Percentiles rank a stretch among this genome's conserved stretches.
Conservation (phyloP, 2,888 invertebrate genomes). For the Cloeon dipterum region DNA sequence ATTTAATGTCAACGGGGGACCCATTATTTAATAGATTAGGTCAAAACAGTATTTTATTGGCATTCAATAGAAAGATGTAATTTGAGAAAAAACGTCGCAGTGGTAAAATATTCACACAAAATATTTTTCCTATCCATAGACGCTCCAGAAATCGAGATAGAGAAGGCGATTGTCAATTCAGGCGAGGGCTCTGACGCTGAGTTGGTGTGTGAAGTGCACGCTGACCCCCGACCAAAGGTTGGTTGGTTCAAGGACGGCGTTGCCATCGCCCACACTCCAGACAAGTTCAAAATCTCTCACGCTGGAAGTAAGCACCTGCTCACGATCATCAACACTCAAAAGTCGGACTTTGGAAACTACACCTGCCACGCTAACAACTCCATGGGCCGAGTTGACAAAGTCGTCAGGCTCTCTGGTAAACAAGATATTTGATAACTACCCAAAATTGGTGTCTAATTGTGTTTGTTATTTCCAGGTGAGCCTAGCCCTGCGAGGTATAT, state of each 20-base stretch:
- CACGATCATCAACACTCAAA: constrained; percentile 14
- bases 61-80: too few relatives aligned
- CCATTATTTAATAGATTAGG: too few relatives aligned
- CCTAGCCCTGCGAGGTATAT: constrained; percentile 7
- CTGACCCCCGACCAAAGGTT: constrained; percentile 17
- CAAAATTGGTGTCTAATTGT: constrained; percentile 4
- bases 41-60: too few relatives aligned
- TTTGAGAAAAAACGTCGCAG: too few relatives aligned
- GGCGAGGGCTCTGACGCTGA: constrained; percentile 19
- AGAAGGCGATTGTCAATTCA: constrained; percentile 19
- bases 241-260: constrained; percentile 11
- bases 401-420: constrained; percentile 14
- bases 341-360: constrained; percentile 20
- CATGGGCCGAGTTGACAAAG: constrained; percentile 12
- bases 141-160: constrained; percentile 19
- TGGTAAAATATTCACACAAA: too few relatives aligned
- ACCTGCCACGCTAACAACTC: constrained; percentile 20
- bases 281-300: constrained; percentile 4
- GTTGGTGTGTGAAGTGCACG: constrained; percentile 20
- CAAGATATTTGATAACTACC: too few relatives aligned
- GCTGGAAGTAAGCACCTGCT: constrained; percentile 10
- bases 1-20: too few relatives aligned
- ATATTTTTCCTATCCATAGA: too few relatives aligned
- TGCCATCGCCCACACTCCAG: constrained; percentile 2
- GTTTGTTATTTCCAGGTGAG: constrained; percentile 4